Evolutionary conservation across 2,888 invertebrate species (phyloP).

Genomic region (Dichetophora obliterata): DNA sequence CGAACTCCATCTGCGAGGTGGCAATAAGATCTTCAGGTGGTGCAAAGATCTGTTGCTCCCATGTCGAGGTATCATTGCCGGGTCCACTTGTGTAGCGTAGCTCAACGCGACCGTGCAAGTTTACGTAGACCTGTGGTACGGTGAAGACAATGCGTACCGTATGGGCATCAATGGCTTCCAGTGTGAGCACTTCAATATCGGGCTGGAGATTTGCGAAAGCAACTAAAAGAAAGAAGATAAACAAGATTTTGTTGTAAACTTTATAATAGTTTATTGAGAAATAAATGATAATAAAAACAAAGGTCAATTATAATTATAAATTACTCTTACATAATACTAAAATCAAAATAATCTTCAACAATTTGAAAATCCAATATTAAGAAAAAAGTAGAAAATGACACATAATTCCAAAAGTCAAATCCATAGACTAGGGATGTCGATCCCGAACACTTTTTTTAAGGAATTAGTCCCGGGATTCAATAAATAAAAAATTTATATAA

Average conservation of each 20-base stretch:
- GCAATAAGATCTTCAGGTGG: conserved; percentile 89
- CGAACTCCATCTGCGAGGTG: conserved; percentile 87
- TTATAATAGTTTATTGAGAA: background rate
- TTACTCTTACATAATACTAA: background rate
- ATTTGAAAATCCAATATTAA: too few relatives aligned
- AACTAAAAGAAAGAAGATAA: conserved; percentile 33
- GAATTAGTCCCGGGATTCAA: too few relatives aligned
- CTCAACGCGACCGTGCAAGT: conserved; percentile 88
- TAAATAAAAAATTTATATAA: too few relatives aligned
- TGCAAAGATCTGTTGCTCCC: conserved; percentile 89
- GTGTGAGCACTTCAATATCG: conserved; percentile 72
- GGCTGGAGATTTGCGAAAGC: conserved; percentile 62
- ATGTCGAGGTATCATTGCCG: conserved; percentile 78
- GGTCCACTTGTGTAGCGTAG: conserved; percentile 85
- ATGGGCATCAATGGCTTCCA: conserved; percentile 83
- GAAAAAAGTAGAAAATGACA: too few relatives aligned
- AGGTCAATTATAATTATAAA: too few relatives aligned
- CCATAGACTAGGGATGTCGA: too few relatives aligned
- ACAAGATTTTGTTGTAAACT: background rate
- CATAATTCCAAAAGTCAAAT: too few relatives aligned
- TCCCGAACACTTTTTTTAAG: too few relatives aligned
- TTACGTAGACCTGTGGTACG: conserved; percentile 85
- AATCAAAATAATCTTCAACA: too few relatives aligned
- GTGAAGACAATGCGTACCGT: conserved; percentile 86
- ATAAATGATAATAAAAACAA: background rate